Evolutionary conservation across 1,140 invertebrate species (phyloP), one percentile per base, ranked within the genome.

Genomic region (Drosophila pachea): DNA sequence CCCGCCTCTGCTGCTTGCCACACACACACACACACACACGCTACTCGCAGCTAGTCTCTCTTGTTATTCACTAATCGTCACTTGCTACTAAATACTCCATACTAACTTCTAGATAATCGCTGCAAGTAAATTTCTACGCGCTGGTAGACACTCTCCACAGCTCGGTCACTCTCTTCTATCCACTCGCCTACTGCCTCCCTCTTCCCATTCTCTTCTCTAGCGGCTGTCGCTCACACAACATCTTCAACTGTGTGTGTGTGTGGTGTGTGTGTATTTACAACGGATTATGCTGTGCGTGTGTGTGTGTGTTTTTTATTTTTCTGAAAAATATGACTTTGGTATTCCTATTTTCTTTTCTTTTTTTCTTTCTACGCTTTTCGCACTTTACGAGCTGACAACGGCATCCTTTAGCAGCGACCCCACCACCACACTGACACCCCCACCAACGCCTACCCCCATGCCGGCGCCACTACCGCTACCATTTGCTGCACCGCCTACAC

Each of bases 251-350:
- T 56, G 42, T 71, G 42, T 66, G 43, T 54, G 12, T 60, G 61
- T 38, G 53, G 60, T 47, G 52, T 64, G 64, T 53, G 54, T 76
- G 55, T 77, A 65, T 77, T 22, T 77, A 76, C 68, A 73, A 73
- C 50, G 40, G 40, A 5, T 42, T 14, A 42, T 42, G 40, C 40
- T 45, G 43, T 4, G 43, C 9, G 43, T 68, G 52, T 67, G 59
- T 56, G 58, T 69, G 59, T 60, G 53, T 58, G 36, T 70, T 86
- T 86, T 74, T 67, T 86, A 86, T 86, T 86, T 86, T 86, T 86
- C 82, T 86, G 74, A 86, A 86, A 86, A 86, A 86, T 86, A 86
- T 86, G 78, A 86, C 82, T 86, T 86, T 86, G 82, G 82, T 82
- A 86, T 86, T 87, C 74, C 79, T 53, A 29, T 58, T 52, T 50